These are phyloP conservation scores for Pseudobourletiella spinata DNA, from an alignment of 1,140 invertebrate species.

Conservation along the genomic window DNA sequence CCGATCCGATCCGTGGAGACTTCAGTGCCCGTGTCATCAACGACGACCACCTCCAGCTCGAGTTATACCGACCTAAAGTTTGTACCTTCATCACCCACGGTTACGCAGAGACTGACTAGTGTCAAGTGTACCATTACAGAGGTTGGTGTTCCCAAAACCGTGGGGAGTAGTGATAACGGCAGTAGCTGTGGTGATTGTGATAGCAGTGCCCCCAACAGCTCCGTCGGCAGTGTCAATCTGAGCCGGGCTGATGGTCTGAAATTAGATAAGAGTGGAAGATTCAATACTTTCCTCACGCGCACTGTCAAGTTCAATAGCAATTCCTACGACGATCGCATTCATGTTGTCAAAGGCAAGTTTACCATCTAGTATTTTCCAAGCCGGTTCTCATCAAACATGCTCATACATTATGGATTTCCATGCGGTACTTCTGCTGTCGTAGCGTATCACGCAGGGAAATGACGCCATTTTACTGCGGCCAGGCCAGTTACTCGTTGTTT, in stretches of 20 bases:
- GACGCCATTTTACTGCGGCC: too few species aligned
- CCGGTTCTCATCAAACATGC: too few species aligned
- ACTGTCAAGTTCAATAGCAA: not conserved
- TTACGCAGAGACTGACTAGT: not conserved
- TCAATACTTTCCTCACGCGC: not conserved
- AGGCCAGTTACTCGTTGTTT: too few species aligned
- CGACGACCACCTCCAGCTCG: not conserved
- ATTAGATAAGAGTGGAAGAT: not conserved
- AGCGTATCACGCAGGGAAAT: too few species aligned
- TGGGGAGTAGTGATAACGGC: not conserved
- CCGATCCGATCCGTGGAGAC: not conserved
- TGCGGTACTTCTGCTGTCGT: too few species aligned
- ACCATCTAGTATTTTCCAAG: too few species aligned
- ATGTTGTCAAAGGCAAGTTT: conserved; percentile 43
- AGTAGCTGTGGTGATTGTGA: too few species aligned
- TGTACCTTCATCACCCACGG: not conserved
- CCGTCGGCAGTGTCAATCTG: too few species aligned
- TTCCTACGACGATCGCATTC: not conserved
- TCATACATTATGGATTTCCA: too few species aligned
- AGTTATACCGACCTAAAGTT: not conserved
- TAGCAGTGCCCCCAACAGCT: not conserved
- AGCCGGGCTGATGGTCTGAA: too few species aligned
- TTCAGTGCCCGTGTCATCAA: not conserved
- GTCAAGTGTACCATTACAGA: not conserved
- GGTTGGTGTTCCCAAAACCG: too few species aligned